phyloP scores from a whole-genome alignment of 2,113 vertebrate genomes.

The Guaruba guarouba region DNA sequence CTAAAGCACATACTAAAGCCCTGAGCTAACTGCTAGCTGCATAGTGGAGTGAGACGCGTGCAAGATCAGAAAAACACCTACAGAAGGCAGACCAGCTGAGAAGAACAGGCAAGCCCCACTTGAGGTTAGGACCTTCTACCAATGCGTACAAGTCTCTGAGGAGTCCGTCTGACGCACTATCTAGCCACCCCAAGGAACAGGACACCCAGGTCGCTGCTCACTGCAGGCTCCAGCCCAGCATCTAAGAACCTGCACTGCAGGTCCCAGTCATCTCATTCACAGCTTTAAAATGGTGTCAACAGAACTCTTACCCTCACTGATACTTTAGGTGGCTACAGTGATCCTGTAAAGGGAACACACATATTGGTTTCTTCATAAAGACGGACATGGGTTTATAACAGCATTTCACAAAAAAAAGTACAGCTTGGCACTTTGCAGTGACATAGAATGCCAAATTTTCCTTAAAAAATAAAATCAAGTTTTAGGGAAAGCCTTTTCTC shows the following conservation, averaged over 20 bases:
- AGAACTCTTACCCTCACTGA: neutral
- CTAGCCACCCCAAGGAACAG: neutral
- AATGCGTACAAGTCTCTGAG: neutral
- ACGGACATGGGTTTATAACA: neutral
- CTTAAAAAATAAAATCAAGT: neutral
- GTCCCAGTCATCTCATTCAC: neutral
- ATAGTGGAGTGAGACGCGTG: neutral
- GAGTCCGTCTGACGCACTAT: too few species aligned
- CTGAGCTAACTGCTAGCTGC: neutral
- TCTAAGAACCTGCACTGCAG: neutral
- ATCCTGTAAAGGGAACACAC: neutral
- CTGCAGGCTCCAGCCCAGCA: neutral
- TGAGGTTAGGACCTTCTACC: neutral
- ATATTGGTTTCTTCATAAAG: neutral
- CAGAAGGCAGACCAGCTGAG: neutral
- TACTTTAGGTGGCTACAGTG: neutral
- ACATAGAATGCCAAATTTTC: neutral
- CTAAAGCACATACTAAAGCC: neutral
- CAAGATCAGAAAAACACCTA: neutral
- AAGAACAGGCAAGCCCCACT: neutral
- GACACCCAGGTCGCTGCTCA: neutral
- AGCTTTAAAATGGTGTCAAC: neutral
- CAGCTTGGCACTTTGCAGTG: neutral
- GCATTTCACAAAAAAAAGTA: neutral
- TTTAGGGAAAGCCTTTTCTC: neutral